Evolutionary conservation across 2,888 invertebrate genomes (phyloP).

Genomic region (Lordiphosa andalusiaca): DNA sequence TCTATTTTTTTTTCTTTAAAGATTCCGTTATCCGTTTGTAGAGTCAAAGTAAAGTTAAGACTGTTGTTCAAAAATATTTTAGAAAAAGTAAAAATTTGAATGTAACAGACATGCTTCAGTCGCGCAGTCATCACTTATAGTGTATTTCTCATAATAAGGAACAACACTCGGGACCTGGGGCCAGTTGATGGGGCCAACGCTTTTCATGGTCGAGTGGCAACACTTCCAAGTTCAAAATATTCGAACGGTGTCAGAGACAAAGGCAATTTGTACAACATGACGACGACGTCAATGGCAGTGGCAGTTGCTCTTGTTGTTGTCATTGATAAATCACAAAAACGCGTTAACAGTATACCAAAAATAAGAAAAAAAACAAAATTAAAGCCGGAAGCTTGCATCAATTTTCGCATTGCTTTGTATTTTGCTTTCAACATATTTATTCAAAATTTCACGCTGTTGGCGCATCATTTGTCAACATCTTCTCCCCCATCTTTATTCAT

Average conservation of each 20-base stretch:
- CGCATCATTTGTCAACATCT: slow-evolving; percentile 58
- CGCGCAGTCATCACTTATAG: too few relatives aligned
- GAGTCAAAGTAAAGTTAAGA: too few relatives aligned
- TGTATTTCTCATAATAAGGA: too few relatives aligned
- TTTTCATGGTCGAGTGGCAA: slow-evolving; percentile 45
- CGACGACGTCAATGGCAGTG: slow-evolving; percentile 24
- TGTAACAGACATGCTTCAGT: too few relatives aligned
- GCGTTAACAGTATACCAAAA: slow-evolving; percentile 62
- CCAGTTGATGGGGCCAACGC: slow-evolving; percentile 13
- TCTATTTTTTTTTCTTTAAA: too few relatives aligned
- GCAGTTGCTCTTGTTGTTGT: slow-evolving; percentile 16
- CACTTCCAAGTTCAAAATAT: slow-evolving; percentile 41
- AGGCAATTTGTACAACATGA: slow-evolving; percentile 62
- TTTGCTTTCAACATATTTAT: slow-evolving; percentile 29
- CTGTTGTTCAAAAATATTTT: too few relatives aligned
- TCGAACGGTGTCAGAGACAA: slow-evolving; percentile 41
- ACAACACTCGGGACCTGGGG: neutral
- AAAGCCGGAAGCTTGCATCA: slow-evolving; percentile 48
- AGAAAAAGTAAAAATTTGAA: too few relatives aligned
- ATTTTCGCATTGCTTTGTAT: slow-evolving; percentile 43
- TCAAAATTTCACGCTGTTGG: slow-evolving; percentile 51
- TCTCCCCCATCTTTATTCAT: neutral
- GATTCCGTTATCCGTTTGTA: too few relatives aligned
- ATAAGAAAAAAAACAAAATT: slow-evolving; percentile 20
- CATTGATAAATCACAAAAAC: slow-evolving; percentile 40